Base-by-base conservation (phyloP, 1,140 invertebrate species). In the Scaptomyza hsui region DNA sequence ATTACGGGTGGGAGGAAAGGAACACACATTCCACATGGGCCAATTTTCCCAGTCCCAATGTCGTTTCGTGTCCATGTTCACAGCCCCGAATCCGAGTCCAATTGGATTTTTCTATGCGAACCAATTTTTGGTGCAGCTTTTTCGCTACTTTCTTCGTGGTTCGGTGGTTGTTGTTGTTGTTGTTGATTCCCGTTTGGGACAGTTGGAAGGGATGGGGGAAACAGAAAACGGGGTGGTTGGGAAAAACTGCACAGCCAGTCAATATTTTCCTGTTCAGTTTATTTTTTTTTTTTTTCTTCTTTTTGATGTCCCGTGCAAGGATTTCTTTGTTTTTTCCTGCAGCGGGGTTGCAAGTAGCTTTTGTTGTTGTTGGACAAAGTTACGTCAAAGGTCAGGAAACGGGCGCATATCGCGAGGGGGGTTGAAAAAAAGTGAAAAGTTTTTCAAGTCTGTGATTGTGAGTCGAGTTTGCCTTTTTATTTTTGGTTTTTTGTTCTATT, bases 141-240 rank as follows among this genome's bases (percentile, higher is more conserved):
- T 60, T 64, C 59, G 61, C 45, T 57, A 52, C 18, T 60, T 51
- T 57, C 29, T 51, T 57, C 32, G 13, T 57, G 53, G 26, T 57
- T 59, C 24, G 60, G 16, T 19, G 41, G 16, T 39, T 48, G 51
- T 59, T 57, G 82, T 71, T 61, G 68, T 71, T 65, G 78, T 88
- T 79, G 78, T 78, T 61, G 70, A 67, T 86, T 88, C 71, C 65
- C 56, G 44, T 77, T 70, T 64, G 82, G 78, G 78, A 88, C 57
- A 88, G 61, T 48, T 55, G 42, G 41, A 37, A 19, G 29, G 37
- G 42, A 44, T 13, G 29, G 6, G 61, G 35, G 6, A 29, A 16
- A 53, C 35, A 29, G 24, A 15, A 16, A 55, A 41, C 57, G 61
- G 59, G 57, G 75, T 73, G 57, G 80, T 45, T 78, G 44, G 55